phyloP scores from a whole-genome alignment of 2,113 vertebrate species.

The Sarotherodon lohbergeri region DNA sequence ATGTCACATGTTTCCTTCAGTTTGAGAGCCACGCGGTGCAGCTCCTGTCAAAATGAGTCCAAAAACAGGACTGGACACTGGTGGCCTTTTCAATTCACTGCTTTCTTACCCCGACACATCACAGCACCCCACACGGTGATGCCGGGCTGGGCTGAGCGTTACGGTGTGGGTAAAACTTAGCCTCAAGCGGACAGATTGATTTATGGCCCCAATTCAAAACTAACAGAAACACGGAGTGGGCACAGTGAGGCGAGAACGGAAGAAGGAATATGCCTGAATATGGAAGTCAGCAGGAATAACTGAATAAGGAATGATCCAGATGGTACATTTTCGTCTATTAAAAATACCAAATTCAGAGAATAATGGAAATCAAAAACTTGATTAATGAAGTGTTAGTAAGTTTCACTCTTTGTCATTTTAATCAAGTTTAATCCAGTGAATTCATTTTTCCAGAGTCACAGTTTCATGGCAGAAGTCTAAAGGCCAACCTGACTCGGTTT shows the following conservation, averaged over 20 bases:
- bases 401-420: neutral
- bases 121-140: neutral
- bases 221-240: neutral
- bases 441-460: neutral
- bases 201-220: neutral
- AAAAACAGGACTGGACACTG: neutral
- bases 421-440: neutral
- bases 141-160: neutral
- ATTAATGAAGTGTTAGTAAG: neutral
- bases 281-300: neutral
- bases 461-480: neutral
- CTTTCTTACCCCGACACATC: neutral
- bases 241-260: neutral
- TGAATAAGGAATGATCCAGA: neutral
- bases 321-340: neutral
- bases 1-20: neutral
- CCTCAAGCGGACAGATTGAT: neutral
- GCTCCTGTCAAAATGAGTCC: neutral
- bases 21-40: neutral
- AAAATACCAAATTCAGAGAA: neutral
- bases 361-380: neutral
- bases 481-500: neutral
- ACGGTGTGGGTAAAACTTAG: neutral
- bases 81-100: conserved; percentile 22
- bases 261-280: neutral